Conservation (phyloP, 2,797 vertebrate species). For the Syndactyla subalaris region DNA sequence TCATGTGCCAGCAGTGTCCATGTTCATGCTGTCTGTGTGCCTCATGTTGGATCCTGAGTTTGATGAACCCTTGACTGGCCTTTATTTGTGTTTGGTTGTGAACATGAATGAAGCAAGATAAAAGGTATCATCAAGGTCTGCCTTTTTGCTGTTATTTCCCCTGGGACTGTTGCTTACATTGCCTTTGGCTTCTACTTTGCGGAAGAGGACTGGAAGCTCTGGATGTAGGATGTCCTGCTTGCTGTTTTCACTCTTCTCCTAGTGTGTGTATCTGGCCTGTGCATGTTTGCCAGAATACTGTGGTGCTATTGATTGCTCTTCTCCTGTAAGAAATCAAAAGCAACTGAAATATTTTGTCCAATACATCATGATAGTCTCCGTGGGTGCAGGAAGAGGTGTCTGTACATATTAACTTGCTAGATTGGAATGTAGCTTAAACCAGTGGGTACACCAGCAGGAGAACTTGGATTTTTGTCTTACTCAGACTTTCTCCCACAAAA, state of each 20-base stretch:
- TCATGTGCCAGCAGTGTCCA: neutral
- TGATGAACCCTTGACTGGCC: neutral
- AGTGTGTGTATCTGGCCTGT: neutral
- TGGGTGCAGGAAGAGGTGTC: neutral
- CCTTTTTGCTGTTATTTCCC: neutral
- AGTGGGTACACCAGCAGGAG: neutral
- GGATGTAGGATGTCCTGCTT: neutral
- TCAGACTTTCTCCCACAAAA: neutral
- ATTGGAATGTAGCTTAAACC: neutral
- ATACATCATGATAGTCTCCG: neutral
- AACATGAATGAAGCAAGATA: neutral
- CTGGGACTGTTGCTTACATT: neutral
- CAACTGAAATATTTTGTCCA: neutral
- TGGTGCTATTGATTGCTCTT: neutral
- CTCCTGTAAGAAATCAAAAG: neutral
- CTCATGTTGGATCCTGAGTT: accelerated
- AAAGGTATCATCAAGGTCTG: neutral
- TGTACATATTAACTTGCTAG: accelerated
- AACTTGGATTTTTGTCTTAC: neutral
- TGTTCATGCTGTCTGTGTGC: neutral
- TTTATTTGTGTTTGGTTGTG: neutral
- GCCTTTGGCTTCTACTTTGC: neutral
- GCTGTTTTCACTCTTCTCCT: neutral
- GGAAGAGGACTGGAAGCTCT: neutral
- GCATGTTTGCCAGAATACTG: neutral